Conservation (phyloP, 2,113 vertebrate genomes). For the Neogale vison region DNA sequence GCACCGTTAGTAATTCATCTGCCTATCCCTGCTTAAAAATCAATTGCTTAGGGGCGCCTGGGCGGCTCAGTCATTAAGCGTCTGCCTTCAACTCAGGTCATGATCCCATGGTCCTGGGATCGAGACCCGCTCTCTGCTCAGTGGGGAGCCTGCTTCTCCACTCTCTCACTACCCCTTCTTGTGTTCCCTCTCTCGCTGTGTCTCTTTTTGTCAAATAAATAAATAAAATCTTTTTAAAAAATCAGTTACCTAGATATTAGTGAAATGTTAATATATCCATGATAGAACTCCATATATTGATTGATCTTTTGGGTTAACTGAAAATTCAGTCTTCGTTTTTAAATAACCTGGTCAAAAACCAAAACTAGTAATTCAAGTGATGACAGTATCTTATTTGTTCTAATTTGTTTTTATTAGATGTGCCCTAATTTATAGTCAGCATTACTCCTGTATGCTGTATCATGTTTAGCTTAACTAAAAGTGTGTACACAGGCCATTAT, state of each 20-base stretch:
- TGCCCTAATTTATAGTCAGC: background rate
- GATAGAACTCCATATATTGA: background rate
- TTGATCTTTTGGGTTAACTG: background rate
- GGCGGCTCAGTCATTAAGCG: too few relatives aligned
- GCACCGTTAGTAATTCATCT: background rate
- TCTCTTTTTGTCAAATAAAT: too few relatives aligned
- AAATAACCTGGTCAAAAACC: background rate
- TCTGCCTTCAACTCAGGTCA: too few relatives aligned
- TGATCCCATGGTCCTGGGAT: too few relatives aligned
- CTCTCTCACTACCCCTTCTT: too few relatives aligned
- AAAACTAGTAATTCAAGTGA: background rate
- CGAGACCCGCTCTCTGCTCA: too few relatives aligned
- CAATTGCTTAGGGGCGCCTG: background rate
- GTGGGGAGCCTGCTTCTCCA: too few relatives aligned
- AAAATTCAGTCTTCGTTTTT: background rate
- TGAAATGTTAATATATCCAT: background rate
- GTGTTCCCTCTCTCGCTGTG: too few relatives aligned
- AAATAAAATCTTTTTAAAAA: background rate
- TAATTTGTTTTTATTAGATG: slow-evolving; percentile 30
- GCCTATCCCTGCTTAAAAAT: too few relatives aligned
- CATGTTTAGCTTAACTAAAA: slow-evolving; percentile 20
- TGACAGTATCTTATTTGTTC: background rate
- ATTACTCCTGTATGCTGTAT: background rate
- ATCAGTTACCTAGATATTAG: background rate
- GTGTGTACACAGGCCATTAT: background rate